Conservation (phyloP, 2,113 vertebrate species). For the Hippocampus guttulatus region DNA sequence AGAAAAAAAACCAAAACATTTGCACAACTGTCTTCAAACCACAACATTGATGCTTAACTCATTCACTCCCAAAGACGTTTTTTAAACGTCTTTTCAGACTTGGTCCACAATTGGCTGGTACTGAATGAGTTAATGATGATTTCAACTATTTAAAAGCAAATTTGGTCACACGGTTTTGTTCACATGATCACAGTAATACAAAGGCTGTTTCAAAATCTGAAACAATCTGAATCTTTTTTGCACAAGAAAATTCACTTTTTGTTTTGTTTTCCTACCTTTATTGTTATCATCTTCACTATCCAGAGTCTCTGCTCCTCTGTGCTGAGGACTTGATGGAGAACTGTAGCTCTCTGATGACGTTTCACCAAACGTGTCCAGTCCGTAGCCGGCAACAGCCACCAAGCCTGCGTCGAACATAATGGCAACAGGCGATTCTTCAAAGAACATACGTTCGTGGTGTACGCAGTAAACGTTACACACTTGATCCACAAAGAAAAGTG, state of each 20-base stretch:
- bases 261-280: constrained; percentile 72
- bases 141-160: too few relatives aligned
- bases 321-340: constrained; percentile 88
- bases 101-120: too few relatives aligned
- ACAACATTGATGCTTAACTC: too few relatives aligned
- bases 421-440: background rate
- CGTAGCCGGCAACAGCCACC: constrained; percentile 76
- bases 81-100: too few relatives aligned
- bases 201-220: background rate
- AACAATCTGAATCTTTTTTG: too few relatives aligned
- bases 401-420: background rate
- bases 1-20: background rate
- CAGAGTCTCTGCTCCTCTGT: constrained; percentile 83
- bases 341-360: constrained; percentile 94
- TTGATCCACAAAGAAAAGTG: too few relatives aligned
- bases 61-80: too few relatives aligned
- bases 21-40: too few relatives aligned
- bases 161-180: too few relatives aligned
- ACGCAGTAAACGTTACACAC: too few relatives aligned
- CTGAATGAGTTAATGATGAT: too few relatives aligned
- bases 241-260: background rate
- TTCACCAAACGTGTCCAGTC: constrained; percentile 83
- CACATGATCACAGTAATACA: background rate
- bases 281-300: constrained; percentile 93
- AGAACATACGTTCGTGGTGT: background rate